Percentiles rank a stretch among this genome's conserved stretches.
phyloP scores from a whole-genome alignment of 2,113 vertebrate genomes.

The Diadophis punctatus region DNA sequence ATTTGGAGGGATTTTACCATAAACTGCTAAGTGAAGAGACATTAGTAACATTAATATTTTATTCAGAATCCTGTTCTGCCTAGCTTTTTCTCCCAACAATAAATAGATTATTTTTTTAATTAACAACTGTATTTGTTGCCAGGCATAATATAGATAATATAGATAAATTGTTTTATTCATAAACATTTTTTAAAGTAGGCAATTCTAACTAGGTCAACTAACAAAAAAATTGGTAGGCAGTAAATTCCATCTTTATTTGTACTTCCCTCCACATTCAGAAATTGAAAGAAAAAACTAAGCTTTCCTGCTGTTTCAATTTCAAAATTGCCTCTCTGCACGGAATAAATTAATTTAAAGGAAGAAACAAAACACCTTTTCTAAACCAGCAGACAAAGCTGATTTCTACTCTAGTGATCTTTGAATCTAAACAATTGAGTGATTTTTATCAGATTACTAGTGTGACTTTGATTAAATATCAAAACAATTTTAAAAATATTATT shows the following conservation, averaged over 20 bases:
- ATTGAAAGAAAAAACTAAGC: background rate
- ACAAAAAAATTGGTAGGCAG: background rate
- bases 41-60: background rate
- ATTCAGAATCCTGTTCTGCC: background rate
- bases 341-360: background rate
- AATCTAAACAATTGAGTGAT: background rate
- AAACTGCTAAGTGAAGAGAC: background rate
- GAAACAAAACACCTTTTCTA: background rate
- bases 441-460: background rate
- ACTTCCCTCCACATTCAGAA: background rate
- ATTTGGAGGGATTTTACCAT: background rate
- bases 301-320: background rate
- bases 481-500: background rate
- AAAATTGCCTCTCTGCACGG: background rate
- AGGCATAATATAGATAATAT: background rate
- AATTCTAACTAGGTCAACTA: background rate
- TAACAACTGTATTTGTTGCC: background rate
- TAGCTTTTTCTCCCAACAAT: background rate
- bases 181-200: background rate
- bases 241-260: background rate
- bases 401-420: background rate
- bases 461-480: background rate
- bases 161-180: background rate
- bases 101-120: background rate
- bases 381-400: background rate